Conservation (phyloP, 2,888 invertebrate species). For the Rhagophthalmus giganteus region DNA sequence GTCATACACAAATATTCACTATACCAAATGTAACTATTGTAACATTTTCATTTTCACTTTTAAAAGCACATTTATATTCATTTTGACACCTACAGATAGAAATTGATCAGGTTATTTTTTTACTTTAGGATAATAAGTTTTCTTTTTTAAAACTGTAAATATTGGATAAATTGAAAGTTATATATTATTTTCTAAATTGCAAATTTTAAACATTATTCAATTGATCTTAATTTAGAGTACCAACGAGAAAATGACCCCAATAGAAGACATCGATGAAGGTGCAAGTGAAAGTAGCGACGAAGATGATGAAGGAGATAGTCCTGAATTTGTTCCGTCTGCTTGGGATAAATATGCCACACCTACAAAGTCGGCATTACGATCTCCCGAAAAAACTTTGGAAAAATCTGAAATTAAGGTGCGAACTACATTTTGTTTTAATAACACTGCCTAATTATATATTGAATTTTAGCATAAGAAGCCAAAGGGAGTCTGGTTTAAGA, state of each 20-base stretch:
- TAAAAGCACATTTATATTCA: no score
- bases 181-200: no score
- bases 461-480: conserved; percentile 44
- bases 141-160: no score
- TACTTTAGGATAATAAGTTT: no score
- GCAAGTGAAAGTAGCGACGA: conserved; percentile 51
- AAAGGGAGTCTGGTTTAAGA: conserved; percentile 73
- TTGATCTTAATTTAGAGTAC: conserved; percentile 9
- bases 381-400: conserved; percentile 60
- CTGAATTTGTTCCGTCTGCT: conserved; percentile 75
- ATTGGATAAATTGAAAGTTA: no score
- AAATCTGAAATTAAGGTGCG: conserved; percentile 33
- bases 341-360: conserved; percentile 81
- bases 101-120: no score
- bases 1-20: no score
- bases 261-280: conserved; percentile 46
- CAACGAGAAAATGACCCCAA: conserved; percentile 26
- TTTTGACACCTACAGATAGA: no score
- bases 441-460: no score
- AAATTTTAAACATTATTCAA: no score
- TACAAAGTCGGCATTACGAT: conserved; percentile 71
- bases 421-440: background rate
- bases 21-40: no score
- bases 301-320: conserved; percentile 68
- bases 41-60: no score